Conservation (phyloP, 2,797 vertebrate species). For the Notolabrus celidotus region DNA sequence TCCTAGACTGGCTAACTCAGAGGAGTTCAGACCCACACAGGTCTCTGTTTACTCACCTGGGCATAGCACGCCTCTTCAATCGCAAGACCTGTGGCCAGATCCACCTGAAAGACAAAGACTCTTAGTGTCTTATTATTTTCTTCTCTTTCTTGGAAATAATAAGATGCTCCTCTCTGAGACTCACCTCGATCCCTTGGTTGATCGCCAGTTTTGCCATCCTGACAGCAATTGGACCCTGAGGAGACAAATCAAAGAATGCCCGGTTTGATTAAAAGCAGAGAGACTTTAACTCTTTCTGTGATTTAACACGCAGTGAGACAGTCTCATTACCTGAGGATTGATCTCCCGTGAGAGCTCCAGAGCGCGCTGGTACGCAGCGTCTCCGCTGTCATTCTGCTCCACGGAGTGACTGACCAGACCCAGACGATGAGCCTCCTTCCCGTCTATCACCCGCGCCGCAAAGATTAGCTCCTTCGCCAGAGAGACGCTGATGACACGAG, state of each 20-base stretch:
- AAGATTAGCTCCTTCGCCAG: conserved; percentile 98
- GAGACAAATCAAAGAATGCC: conserved; percentile 24
- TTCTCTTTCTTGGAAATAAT: no score
- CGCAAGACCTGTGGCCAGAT: conserved; percentile 94
- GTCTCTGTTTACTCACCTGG: conserved; percentile 89
- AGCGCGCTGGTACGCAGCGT: conserved; percentile 93
- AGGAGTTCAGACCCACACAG: no score
- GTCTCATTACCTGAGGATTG: conserved; percentile 90
- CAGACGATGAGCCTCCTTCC: conserved; percentile 89
- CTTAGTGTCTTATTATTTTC: no score
- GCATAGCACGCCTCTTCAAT: conserved; percentile 99
- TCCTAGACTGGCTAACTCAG: no score
- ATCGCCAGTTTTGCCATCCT: conserved; percentile 98
- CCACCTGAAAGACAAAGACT: conserved; percentile 87
- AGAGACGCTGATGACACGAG: conserved; percentile 90
- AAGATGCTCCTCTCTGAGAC: no score
- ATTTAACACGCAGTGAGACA: no score
- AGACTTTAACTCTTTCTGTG: no score
- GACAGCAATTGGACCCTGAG: conserved; percentile 95
- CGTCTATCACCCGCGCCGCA: conserved; percentile 90
- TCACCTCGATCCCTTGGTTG: conserved; percentile 96
- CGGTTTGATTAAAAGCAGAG: background rate
- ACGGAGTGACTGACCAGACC: conserved; percentile 93
- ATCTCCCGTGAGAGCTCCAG: conserved; percentile 93
- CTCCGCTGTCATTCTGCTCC: conserved; percentile 92